A percentile compares a stretch with the other conserved stretches of the same genome.
Conservation (phyloP, 2,888 invertebrate genomes). For the Cyclophora albipunctata region DNA sequence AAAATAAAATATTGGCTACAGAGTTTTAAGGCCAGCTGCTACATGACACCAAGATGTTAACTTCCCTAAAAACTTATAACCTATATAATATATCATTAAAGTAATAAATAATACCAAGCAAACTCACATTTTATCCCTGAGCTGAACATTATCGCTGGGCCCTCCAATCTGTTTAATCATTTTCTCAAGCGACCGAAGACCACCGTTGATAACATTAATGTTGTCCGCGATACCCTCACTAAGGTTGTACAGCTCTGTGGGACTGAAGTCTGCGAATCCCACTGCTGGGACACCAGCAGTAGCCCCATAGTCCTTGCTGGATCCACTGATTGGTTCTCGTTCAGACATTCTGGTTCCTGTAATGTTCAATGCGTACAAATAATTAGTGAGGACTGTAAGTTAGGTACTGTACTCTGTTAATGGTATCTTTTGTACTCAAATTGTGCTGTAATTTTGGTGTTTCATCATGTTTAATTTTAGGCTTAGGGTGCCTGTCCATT, state of each 20-base stretch:
- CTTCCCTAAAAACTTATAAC: too few relatives aligned
- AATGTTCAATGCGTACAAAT: slow-evolving; percentile 3
- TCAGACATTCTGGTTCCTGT: slow-evolving; percentile 45
- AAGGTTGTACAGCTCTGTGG: slow-evolving; percentile 84
- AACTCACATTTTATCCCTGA: slow-evolving; percentile 63
- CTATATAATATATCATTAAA: too few relatives aligned
- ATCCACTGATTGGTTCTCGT: slow-evolving; percentile 54
- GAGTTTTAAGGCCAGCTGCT: too few relatives aligned
- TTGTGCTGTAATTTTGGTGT: too few relatives aligned
- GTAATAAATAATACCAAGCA: not conserved
- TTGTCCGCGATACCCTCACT: slow-evolving; percentile 89
- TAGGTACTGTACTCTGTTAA: too few relatives aligned
- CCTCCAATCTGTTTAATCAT: slow-evolving; percentile 85
- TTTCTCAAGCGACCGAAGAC: slow-evolving; percentile 82
- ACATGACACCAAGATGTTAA: too few relatives aligned
- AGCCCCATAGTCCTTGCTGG: slow-evolving; percentile 59
- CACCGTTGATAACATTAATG: slow-evolving; percentile 84
- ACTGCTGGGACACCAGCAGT: slow-evolving; percentile 79
- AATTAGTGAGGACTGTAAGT: not conserved
- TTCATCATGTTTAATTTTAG: too few relatives aligned
- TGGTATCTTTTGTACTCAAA: too few relatives aligned
- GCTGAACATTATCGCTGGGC: slow-evolving; percentile 79
- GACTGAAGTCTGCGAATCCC: slow-evolving; percentile 81
- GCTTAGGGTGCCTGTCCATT: too few relatives aligned
- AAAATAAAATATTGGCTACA: too few relatives aligned